Evolutionary conservation across 92 coral and sea anemone genomes (phyloP).

Genomic region (Blastomussa wellsi): DNA sequence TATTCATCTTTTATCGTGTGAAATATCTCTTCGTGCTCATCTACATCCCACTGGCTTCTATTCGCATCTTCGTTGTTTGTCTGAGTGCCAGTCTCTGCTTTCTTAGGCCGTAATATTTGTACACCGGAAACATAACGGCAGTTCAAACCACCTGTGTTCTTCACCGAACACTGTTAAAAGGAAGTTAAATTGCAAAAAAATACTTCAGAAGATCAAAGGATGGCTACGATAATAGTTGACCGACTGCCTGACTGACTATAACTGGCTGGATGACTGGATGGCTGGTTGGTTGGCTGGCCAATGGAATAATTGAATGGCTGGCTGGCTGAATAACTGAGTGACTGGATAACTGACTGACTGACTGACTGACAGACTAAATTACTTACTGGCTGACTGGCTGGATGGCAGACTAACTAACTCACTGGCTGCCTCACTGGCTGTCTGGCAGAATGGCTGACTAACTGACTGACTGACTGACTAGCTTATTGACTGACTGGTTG

Average conservation of each 20-base stretch:
- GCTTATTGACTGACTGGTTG: not conserved
- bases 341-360: not conserved
- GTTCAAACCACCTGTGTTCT: conserved; percentile 1
- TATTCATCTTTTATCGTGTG: conserved; percentile 7
- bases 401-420: not conserved
- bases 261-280: not conserved
- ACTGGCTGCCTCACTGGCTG: not conserved
- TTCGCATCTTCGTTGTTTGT: conserved; percentile 12
- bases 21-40: conserved; percentile 3
- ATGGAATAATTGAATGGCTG: not conserved
- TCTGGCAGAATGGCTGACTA: not conserved
- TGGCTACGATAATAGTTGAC: not conserved
- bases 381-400: not conserved
- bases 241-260: not conserved
- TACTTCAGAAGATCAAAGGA: not conserved
- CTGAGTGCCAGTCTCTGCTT: conserved; percentile 25
- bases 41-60: not conserved
- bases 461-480: not conserved
- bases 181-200: not conserved
- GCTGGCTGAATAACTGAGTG: not conserved
- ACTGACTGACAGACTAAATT: not conserved
- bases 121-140: conserved; percentile 34
- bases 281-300: not conserved
- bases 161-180: not conserved
- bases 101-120: conserved; percentile 32